Conservation (phyloP, 2,888 invertebrate genomes). For the Aleiodes testaceus region DNA sequence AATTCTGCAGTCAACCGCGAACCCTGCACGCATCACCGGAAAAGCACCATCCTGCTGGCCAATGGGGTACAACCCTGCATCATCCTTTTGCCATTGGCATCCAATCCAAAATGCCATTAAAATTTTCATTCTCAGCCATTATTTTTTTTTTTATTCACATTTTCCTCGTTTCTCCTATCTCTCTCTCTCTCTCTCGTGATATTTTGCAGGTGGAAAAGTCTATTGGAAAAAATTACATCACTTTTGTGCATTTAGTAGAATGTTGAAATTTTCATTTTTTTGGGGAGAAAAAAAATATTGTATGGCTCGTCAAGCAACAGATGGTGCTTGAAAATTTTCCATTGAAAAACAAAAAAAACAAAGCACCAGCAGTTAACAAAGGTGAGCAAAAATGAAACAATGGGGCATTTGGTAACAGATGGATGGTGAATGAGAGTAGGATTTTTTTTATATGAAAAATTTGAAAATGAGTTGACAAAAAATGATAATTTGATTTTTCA, state of each 20-base stretch:
- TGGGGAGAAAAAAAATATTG: too few species aligned
- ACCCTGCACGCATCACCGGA: slow-evolving; percentile 53
- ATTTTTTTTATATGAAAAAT: not conserved
- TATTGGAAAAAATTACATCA: too few species aligned
- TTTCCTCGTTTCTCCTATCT: not conserved
- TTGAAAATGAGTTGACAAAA: too few species aligned
- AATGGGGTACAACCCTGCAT: slow-evolving; percentile 43
- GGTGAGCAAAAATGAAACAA: slow-evolving; percentile 8
- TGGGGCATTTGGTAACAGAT: not conserved
- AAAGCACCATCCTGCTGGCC: slow-evolving; percentile 46
- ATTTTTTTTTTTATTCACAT: not conserved
- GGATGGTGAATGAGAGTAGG: not conserved
- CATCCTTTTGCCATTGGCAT: slow-evolving; percentile 14
- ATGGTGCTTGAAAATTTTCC: too few species aligned
- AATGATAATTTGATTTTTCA: too few species aligned
- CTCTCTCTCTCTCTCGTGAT: too few species aligned
- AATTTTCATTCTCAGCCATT: slow-evolving; percentile 14
- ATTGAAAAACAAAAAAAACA: too few species aligned
- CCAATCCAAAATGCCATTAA: slow-evolving; percentile 22
- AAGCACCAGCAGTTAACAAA: not conserved
- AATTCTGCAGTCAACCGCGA: slow-evolving; percentile 67
- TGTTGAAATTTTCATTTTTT: too few species aligned
- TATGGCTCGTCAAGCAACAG: too few species aligned
- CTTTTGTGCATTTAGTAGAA: too few species aligned
- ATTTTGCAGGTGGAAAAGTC: too few species aligned